phyloP scores from a whole-genome alignment of 2,888 invertebrate genomes.

The Bombylius discolor region DNA sequence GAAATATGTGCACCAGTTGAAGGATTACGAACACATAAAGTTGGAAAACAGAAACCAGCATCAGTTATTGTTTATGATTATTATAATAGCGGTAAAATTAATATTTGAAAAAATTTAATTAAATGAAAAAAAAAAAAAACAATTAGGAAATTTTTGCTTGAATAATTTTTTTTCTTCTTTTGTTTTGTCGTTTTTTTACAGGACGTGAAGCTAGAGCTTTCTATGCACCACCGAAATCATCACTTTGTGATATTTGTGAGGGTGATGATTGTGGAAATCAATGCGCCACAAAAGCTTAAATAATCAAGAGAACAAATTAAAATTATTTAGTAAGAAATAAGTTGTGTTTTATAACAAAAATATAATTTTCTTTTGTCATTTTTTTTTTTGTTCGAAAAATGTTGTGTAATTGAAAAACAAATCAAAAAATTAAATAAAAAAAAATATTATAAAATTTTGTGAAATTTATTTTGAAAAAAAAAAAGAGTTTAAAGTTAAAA shows the following conservation, averaged over 20 bases:
- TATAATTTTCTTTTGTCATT: no score
- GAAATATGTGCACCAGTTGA: slow-evolving; percentile 76
- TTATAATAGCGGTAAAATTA: slow-evolving; percentile 71
- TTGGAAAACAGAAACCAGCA: slow-evolving; percentile 75
- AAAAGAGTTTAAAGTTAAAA: no score
- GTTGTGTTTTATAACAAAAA: no score
- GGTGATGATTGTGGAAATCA: slow-evolving; percentile 38
- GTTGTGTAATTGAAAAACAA: no score
- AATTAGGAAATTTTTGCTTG: no score
- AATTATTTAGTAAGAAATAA: background rate
- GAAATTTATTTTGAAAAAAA: no score
- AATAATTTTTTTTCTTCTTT: no score
- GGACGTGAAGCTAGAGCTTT: slow-evolving; percentile 62
- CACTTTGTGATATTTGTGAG: slow-evolving; percentile 75
- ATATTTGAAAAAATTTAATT: background rate
- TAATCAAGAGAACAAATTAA: background rate
- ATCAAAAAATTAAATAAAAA: no score
- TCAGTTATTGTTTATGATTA: slow-evolving; percentile 79
- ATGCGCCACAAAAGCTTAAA: background rate
- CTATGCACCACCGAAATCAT: slow-evolving; percentile 45
- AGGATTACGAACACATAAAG: slow-evolving; percentile 68
- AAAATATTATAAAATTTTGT: no score
- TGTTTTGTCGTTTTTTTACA: slow-evolving; percentile 25
- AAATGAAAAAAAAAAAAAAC: background rate
- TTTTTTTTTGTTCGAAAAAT: no score